A percentile compares a stretch with the other conserved stretches of the same genome.
Evolutionary conservation across 2,797 vertebrate species (phyloP).

Genomic region (Fistularia commersonii): DNA sequence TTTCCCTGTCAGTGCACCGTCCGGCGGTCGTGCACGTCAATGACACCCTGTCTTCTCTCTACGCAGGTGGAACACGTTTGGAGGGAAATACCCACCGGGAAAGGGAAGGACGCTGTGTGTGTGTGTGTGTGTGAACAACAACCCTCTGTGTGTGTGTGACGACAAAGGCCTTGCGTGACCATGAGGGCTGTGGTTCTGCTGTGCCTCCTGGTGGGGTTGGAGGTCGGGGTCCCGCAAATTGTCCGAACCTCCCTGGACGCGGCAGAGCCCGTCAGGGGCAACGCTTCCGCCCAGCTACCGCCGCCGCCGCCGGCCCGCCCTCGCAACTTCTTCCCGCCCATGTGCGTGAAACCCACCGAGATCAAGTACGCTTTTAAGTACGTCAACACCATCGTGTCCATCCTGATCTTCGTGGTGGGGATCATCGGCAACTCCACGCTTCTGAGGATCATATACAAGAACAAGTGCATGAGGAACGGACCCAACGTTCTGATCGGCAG

Average conservation of each 20-base stretch:
- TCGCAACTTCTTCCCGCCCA: conserved; percentile 57
- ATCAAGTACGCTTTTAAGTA: conserved; percentile 85
- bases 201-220: conserved; percentile 50
- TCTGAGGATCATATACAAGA: conserved; percentile 88
- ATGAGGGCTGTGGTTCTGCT: conserved; percentile 61
- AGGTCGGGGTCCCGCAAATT: conserved; percentile 48
- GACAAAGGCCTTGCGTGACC: conserved; percentile 13
- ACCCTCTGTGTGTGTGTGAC: conserved; percentile 6
- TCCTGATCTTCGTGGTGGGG: conserved; percentile 85
- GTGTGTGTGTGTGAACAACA: background rate
- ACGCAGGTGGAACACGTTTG: conserved; percentile 28
- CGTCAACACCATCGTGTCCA: conserved; percentile 85
- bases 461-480: conserved; percentile 91
- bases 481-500: conserved; percentile 89
- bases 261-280: conserved; percentile 25
- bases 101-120: too few relatives aligned
- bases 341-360: conserved; percentile 77
- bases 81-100: conserved; percentile 2
- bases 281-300: conserved; percentile 22
- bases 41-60: conserved; percentile 15
- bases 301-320: conserved; percentile 28
- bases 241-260: conserved; percentile 48
- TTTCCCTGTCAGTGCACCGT: too few relatives aligned
- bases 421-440: conserved; percentile 88
- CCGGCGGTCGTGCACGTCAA: too few relatives aligned